Conservation (phyloP, 92 coral and sea anemone genomes). For the Pocillopora meandrina region DNA sequence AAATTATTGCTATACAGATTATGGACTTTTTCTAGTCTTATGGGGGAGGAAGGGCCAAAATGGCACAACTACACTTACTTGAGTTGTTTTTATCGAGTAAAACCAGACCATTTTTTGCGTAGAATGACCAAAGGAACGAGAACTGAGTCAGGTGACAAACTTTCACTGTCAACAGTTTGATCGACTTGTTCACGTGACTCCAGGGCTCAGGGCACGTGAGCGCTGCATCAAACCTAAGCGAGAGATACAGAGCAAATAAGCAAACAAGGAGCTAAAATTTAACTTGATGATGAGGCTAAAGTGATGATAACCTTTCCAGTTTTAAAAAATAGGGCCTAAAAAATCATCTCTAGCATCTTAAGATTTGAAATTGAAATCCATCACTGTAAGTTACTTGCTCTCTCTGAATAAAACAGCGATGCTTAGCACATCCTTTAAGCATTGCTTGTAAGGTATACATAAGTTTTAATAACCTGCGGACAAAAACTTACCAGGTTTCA, state of each 20-base stretch:
- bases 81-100: slow-evolving; percentile 74
- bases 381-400: too few relatives aligned
- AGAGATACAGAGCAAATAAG: neutral
- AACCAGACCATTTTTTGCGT: slow-evolving; percentile 82
- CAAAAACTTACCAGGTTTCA: slow-evolving; percentile 76
- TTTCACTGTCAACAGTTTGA: slow-evolving; percentile 84
- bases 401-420: too few relatives aligned
- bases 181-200: slow-evolving; percentile 82
- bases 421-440: too few relatives aligned
- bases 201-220: slow-evolving; percentile 90
- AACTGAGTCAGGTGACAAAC: slow-evolving; percentile 98
- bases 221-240: slow-evolving; percentile 88
- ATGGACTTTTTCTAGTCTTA: too few relatives aligned
- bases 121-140: slow-evolving; percentile 90
- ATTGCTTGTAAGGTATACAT: neutral
- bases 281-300: too few relatives aligned
- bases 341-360: too few relatives aligned
- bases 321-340: too few relatives aligned
- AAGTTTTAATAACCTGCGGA: neutral
- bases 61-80: slow-evolving; percentile 55
- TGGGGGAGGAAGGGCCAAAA: too few relatives aligned
- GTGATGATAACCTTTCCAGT: too few relatives aligned
- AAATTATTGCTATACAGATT: too few relatives aligned
- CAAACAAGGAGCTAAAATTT: too few relatives aligned
- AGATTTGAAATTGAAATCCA: too few relatives aligned